phyloP scores from a whole-genome alignment of 1,140 invertebrate genomes.

The Eriosoma lanigerum region DNA sequence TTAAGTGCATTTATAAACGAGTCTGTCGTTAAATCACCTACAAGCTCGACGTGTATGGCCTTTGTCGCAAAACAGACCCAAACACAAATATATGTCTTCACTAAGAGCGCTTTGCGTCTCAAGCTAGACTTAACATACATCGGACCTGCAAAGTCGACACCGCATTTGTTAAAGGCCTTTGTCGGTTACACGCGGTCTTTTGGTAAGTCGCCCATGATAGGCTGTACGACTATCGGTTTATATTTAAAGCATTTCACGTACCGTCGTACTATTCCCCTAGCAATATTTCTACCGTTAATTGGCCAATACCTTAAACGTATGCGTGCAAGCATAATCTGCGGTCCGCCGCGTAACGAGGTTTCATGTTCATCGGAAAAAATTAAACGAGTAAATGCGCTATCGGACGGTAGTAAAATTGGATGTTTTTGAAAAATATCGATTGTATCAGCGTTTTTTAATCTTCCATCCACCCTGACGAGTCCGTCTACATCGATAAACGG shows the following conservation, averaged over 20 bases:
- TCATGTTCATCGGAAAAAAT: slow-evolving; percentile 56
- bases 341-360: slow-evolving; percentile 56
- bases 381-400: slow-evolving; percentile 56
- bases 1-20: slow-evolving; percentile 56
- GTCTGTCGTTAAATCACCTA: slow-evolving; percentile 55
- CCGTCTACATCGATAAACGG: slow-evolving; percentile 53
- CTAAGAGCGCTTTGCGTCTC: slow-evolving; percentile 41
- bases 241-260: slow-evolving; percentile 56
- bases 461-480: slow-evolving; percentile 51
- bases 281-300: slow-evolving; percentile 54
- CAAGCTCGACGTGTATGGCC: slow-evolving; percentile 57
- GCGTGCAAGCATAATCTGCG: slow-evolving; percentile 53
- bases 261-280: slow-evolving; percentile 52
- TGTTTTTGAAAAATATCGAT: slow-evolving; percentile 49
- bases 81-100: slow-evolving; percentile 58
- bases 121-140: slow-evolving; percentile 56
- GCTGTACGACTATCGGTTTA: slow-evolving; percentile 52
- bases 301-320: slow-evolving; percentile 56
- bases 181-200: slow-evolving; percentile 54
- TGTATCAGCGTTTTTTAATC: slow-evolving; percentile 49
- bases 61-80: slow-evolving; percentile 56
- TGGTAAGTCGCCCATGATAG: slow-evolving; percentile 57
- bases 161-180: slow-evolving; percentile 56
- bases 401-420: slow-evolving; percentile 52
- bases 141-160: slow-evolving; percentile 60